Base-by-base conservation (phyloP, 1,140 invertebrate species). In the Paralvinella palmiformis region DNA sequence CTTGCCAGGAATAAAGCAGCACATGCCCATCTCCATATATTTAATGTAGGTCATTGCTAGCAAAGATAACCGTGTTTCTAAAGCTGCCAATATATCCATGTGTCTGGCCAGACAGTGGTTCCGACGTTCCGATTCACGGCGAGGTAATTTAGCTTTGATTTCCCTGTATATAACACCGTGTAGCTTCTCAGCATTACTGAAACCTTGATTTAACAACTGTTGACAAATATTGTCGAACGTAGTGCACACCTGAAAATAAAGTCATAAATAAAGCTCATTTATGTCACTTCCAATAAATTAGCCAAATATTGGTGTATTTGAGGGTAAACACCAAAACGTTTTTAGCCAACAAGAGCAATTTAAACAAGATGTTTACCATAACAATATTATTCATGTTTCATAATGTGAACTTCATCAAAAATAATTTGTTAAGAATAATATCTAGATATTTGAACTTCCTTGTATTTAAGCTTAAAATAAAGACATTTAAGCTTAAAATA, bases 1-100 rank as follows among this genome's bases (percentile, higher is more conserved):
- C 83, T 91, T 92, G 64, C 93, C 93, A 17, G 93, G 92, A 73
- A 95, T 94, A 73, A 96, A 96, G 75, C 92, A 95, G 73, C 92
- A 93, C 4, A 91, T 75, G 62, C 87, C 85, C 59, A 85, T 81
- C 64, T 92, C 89, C 17, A 93, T 88, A 71, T 89, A 92, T 80
- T 92, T 93, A 36, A 86, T 87, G 75, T 91, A 96, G 0, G 92
- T 94, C 91, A 95, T 95, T 6, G 88, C 88, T 3, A 95, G 83
- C 85, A 95, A 90, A 0, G 91, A 94, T 27, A 96, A 86, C 27
- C 93, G 82, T 0, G 92, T 95, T 80, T 95, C 92, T 52, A 96
- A 88, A 0, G 91, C 91, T 27, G 89, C 90, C 20, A 96, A 81
- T 59, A 95, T 91, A 73, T 95, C 92, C 69, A 88, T 89, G 79